Evolutionary conservation across 23 tunicate genomes (phyloP).

Genomic region (Botrylloides violaceus): DNA sequence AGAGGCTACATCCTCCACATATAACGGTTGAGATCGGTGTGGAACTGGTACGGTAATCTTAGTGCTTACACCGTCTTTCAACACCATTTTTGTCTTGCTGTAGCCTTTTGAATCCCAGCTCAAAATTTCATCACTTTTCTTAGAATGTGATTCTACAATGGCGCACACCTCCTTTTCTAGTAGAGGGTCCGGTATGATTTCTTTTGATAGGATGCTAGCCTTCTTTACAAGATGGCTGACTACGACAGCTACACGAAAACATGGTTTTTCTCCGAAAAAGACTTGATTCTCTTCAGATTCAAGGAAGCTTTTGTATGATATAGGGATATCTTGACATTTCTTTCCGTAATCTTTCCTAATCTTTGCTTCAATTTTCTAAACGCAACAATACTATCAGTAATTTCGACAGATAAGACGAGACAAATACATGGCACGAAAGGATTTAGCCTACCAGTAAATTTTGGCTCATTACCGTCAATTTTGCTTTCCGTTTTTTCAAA

Average conservation of each 20-base stretch:
- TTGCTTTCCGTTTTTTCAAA: not conserved
- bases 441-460: too few species aligned
- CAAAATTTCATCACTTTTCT: not conserved
- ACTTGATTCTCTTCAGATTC: slow-evolving; percentile 16
- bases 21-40: not conserved
- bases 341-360: slow-evolving; percentile 5
- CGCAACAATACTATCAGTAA: too few species aligned
- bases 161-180: not conserved
- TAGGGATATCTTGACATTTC: not conserved
- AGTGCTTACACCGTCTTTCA: not conserved
- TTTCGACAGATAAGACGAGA: too few species aligned
- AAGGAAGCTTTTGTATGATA: not conserved
- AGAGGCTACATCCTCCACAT: too few species aligned
- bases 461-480: slow-evolving; percentile 5
- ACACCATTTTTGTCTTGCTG: not conserved
- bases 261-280: slow-evolving; percentile 7
- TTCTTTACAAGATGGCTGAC: slow-evolving; percentile 11
- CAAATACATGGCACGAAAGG: too few species aligned
- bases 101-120: not conserved
- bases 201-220: not conserved
- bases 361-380: slow-evolving; percentile 4
- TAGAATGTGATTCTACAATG: not conserved
- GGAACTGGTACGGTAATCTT: not conserved
- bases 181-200: not conserved
- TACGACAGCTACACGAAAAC: not conserved